phyloP scores from a whole-genome alignment of 2,888 invertebrate genomes.

The Zele albiditarsus region DNA sequence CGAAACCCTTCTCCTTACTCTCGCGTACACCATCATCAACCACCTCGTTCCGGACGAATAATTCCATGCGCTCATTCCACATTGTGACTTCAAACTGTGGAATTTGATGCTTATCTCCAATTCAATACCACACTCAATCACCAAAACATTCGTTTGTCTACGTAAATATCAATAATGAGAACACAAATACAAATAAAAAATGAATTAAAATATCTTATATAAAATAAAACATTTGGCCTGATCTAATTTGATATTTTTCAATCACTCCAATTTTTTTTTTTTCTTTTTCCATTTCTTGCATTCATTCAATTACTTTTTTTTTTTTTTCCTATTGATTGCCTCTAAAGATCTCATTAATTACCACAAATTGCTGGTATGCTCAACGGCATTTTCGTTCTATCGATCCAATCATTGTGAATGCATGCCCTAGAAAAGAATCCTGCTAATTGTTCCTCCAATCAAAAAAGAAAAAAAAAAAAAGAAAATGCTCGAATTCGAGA shows the following conservation, averaged over 20 bases:
- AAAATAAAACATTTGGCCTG: background rate
- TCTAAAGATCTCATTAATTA: slow-evolving; percentile 1
- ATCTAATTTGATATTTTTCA: background rate
- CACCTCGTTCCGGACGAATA: slow-evolving; percentile 22
- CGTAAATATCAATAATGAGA: background rate
- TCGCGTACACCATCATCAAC: background rate
- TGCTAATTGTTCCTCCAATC: background rate
- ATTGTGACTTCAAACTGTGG: slow-evolving; percentile 61
- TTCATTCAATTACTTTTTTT: background rate
- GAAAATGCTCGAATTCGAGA: background rate
- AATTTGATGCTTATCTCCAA: slow-evolving; percentile 50
- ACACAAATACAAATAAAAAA: background rate
- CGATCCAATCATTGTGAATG: slow-evolving; percentile 3
- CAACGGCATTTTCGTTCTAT: background rate
- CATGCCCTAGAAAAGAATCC: background rate
- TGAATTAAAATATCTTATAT: background rate
- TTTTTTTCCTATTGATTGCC: background rate
- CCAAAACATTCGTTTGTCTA: background rate
- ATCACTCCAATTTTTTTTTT: background rate
- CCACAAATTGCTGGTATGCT: background rate
- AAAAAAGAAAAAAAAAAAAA: background rate
- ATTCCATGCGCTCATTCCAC: slow-evolving; percentile 48
- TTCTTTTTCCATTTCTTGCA: background rate
- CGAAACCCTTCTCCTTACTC: background rate
- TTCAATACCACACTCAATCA: slow-evolving; percentile 46